Percentiles rank a stretch among this genome's conserved stretches.
Conservation (phyloP, 2,797 vertebrate genomes). For the Menidia menidia region DNA sequence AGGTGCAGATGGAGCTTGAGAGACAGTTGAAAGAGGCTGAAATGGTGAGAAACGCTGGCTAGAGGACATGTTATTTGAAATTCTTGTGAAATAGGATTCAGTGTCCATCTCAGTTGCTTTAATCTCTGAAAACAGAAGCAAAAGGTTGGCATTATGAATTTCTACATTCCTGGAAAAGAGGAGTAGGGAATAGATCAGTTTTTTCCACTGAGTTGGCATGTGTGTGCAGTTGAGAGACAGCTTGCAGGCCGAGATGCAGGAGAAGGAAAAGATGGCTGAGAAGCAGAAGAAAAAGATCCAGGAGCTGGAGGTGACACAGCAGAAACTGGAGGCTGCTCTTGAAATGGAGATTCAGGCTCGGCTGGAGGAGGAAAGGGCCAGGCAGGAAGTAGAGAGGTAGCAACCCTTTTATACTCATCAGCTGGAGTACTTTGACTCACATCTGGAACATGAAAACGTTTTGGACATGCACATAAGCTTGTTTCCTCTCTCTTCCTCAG, state of each 20-base stretch:
- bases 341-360: constrained; percentile 83
- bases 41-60: constrained; percentile 57
- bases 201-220: constrained; percentile 29
- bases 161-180: constrained; percentile 51
- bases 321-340: constrained; percentile 80
- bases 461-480: neutral
- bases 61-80: constrained; percentile 35
- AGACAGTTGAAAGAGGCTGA: constrained; percentile 78
- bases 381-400: constrained; percentile 82
- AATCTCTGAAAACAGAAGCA: constrained; percentile 15
- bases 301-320: constrained; percentile 83
- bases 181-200: constrained; percentile 42
- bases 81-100: constrained; percentile 32
- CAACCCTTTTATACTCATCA: neutral
- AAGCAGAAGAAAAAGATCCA: constrained; percentile 80
- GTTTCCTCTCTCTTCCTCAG: constrained; percentile 50
- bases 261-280: constrained; percentile 78
- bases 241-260: constrained; percentile 78
- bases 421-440: too few species aligned
- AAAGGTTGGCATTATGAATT: constrained; percentile 54
- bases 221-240: constrained; percentile 72
- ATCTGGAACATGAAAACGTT: too few species aligned
- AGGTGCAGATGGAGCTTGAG: constrained; percentile 80
- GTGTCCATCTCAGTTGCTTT: constrained; percentile 16
- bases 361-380: constrained; percentile 80